phyloP scores from a whole-genome alignment of 1,140 invertebrate genomes.

The Bombyx mori region DNA sequence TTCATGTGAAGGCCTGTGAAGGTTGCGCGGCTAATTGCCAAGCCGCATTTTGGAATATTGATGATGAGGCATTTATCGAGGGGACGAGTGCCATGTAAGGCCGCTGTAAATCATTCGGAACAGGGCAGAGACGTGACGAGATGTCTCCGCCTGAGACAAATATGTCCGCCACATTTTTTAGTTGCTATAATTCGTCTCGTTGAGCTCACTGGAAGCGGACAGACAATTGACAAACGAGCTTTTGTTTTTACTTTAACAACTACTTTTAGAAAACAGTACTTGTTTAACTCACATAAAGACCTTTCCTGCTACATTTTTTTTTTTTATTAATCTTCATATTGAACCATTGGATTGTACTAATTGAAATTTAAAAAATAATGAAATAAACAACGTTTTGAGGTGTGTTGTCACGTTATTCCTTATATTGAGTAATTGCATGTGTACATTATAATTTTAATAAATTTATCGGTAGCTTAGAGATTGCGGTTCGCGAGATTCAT shows the following conservation, averaged over 20 bases:
- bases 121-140: conserved; percentile 56
- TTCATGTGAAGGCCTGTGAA: conserved; percentile 57
- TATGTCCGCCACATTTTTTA: conserved; percentile 60
- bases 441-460: conserved; percentile 25
- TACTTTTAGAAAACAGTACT: no score
- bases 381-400: no score
- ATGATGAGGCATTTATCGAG: conserved; percentile 67
- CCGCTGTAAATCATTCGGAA: conserved; percentile 62
- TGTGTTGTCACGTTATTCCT: conserved; percentile 19
- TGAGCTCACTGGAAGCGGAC: conserved; percentile 20
- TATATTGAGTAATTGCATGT: conserved; percentile 21
- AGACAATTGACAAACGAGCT: conserved; percentile 11
- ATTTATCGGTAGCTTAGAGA: conserved; percentile 14
- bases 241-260: conserved; percentile 8
- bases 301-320: no score
- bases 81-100: conserved; percentile 62
- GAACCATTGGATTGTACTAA: no score
- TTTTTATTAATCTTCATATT: no score
- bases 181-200: conserved; percentile 46
- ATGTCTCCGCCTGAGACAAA: conserved; percentile 58
- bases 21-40: conserved; percentile 63
- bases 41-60: conserved; percentile 69
- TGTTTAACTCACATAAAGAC: no score
- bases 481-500: no score
- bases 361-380: no score